These are phyloP conservation scores for Barbus barbus DNA, from an alignment of 2,113 vertebrate species.

Conservation along the genomic window DNA sequence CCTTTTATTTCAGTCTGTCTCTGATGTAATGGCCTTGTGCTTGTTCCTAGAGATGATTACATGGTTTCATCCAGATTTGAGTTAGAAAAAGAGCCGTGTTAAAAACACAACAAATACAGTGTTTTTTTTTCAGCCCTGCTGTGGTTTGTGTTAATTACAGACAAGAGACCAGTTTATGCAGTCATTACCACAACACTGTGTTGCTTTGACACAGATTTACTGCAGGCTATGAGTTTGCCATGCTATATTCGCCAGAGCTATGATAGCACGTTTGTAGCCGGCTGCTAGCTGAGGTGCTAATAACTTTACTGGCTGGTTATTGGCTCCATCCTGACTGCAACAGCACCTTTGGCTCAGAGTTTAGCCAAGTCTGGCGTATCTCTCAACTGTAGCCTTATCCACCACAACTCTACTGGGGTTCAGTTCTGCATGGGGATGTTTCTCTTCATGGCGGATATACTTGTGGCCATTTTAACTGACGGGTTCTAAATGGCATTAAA, in stretches of 20 bases:
- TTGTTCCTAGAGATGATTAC: slow-evolving; percentile 36
- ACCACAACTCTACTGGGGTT: neutral
- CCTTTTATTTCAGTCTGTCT: slow-evolving; percentile 32
- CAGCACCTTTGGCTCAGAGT: neutral
- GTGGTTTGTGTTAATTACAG: slow-evolving; percentile 45
- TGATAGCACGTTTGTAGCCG: neutral
- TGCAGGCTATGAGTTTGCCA: slow-evolving; percentile 5
- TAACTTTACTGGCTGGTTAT: slow-evolving; percentile 18
- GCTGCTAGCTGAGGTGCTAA: slow-evolving; percentile 16
- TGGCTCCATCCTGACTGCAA: slow-evolving; percentile 4
- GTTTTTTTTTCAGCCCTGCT: slow-evolving; percentile 33
- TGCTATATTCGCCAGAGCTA: slow-evolving; percentile 19
- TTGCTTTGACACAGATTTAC: slow-evolving; percentile 30
- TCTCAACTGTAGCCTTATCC: neutral
- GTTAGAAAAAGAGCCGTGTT: slow-evolving; percentile 22
- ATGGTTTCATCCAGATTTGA: slow-evolving; percentile 42
- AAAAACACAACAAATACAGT: slow-evolving; percentile 5
- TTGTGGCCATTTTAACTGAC: neutral
- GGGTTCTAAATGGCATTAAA: neutral
- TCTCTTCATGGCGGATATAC: neutral
- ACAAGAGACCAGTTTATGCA: neutral
- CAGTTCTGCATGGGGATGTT: neutral
- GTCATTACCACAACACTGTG: slow-evolving; percentile 36
- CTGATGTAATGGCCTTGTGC: slow-evolving; percentile 41
- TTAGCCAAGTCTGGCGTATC: neutral